Percentiles rank a stretch among this genome's conserved stretches.
Conservation (phyloP, 2,113 vertebrate genomes). For the Ammodytes dubius region DNA sequence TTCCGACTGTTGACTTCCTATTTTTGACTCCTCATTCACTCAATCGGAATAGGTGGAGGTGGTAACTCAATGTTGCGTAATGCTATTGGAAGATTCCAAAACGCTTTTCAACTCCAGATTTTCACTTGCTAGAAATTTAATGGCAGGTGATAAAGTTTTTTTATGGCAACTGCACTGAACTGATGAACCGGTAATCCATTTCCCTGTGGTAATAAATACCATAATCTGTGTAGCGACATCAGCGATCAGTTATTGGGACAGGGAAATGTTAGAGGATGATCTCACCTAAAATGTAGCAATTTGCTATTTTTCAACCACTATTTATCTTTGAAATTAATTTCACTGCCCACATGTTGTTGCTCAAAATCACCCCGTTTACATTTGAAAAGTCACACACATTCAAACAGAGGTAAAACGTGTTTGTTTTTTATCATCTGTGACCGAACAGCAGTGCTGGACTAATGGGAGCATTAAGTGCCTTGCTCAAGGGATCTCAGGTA, state of each 20-base stretch:
- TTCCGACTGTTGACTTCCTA: constrained; percentile 39
- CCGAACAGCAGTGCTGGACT: background rate
- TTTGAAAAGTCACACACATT: background rate
- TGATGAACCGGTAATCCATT: constrained; percentile 50
- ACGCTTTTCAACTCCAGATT: constrained; percentile 59
- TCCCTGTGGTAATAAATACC: constrained; percentile 52
- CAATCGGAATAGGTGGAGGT: constrained; percentile 38
- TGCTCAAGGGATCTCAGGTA: constrained; percentile 16
- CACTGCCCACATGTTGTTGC: background rate
- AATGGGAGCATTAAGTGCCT: constrained; percentile 20
- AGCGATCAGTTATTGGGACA: constrained; percentile 15
- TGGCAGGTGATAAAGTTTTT: constrained; percentile 56
- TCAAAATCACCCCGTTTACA: constrained; percentile 1
- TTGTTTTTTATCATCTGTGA: background rate
- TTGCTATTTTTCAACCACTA: constrained; percentile 8
- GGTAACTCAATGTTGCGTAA: constrained; percentile 48
- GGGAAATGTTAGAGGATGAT: constrained; percentile 7
- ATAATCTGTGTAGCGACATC: constrained; percentile 40
- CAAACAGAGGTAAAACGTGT: background rate
- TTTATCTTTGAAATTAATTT: background rate
- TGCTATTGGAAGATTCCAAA: constrained; percentile 33
- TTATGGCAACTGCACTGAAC: constrained; percentile 46
- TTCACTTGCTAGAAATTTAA: constrained; percentile 58
- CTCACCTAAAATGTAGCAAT: constrained; percentile 24
- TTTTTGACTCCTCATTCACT: constrained; percentile 45